These are phyloP conservation scores for Ascidia mentula DNA, from an alignment of 23 tunicate species.

Conservation along the genomic window DNA sequence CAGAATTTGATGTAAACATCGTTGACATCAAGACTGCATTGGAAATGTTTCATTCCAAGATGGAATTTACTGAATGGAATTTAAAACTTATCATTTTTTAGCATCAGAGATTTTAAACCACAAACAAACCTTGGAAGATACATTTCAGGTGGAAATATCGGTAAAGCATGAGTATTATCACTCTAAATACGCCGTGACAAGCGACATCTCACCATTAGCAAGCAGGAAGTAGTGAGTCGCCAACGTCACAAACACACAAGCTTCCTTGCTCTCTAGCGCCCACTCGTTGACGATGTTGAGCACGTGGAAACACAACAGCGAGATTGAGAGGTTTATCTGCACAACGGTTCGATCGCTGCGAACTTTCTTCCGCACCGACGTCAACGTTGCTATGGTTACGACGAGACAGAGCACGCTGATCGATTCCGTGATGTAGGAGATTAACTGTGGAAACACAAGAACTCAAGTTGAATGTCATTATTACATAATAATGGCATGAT, in stretches of 20 bases:
- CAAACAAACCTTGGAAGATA: too few species aligned
- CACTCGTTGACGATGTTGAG: conserved; percentile 44
- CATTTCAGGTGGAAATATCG: too few species aligned
- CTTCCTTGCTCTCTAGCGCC: conserved; percentile 24
- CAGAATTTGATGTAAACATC: too few species aligned
- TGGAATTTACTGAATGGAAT: too few species aligned
- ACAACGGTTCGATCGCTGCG: conserved; percentile 55
- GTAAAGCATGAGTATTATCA: too few species aligned
- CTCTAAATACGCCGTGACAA: too few species aligned
- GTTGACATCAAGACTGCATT: too few species aligned
- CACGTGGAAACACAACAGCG: conserved; percentile 44
- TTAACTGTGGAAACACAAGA: conserved; percentile 15
- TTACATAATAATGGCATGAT: too few species aligned
- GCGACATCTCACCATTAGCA: conserved; percentile 60
- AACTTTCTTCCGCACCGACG: conserved; percentile 37
- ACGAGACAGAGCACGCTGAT: conserved; percentile 32
- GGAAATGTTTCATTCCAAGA: too few species aligned
- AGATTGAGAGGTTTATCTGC: conserved; percentile 52
- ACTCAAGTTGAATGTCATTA: too few species aligned
- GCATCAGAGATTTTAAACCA: too few species aligned
- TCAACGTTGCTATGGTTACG: conserved; percentile 20
- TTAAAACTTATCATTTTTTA: too few species aligned
- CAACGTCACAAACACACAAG: conserved; percentile 45
- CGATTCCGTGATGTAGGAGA: conserved; percentile 37
- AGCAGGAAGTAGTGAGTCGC: conserved; percentile 50